Conservation (phyloP, 1,140 invertebrate genomes). For the Zaprionus ghesquierei region DNA sequence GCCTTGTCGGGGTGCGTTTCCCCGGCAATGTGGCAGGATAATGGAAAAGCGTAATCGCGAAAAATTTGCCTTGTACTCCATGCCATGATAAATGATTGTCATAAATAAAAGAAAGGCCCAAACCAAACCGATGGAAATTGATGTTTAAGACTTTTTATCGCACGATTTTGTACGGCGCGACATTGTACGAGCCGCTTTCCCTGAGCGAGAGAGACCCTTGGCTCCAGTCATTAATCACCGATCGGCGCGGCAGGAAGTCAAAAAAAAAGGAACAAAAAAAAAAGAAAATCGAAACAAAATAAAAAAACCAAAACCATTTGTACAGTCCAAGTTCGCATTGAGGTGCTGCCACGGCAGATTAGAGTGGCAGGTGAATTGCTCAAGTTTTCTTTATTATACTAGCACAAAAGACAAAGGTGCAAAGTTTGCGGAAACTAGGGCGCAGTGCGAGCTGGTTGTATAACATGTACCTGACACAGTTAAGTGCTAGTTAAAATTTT, state of each 20-base stretch:
- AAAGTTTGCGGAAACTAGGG: neutral
- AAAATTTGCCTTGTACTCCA: constrained; percentile 74
- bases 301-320: constrained; percentile 64
- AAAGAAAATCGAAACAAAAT: constrained; percentile 4
- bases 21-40: constrained; percentile 34
- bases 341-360: constrained; percentile 11
- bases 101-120: constrained; percentile 72
- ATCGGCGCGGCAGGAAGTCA: constrained; percentile 60
- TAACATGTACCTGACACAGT: neutral
- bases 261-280: constrained; percentile 5
- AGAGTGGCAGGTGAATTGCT: constrained; percentile 38
- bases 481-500: neutral
- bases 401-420: neutral
- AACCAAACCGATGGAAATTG: constrained; percentile 69
- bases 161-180: constrained; percentile 64
- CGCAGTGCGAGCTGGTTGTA: neutral
- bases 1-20: neutral
- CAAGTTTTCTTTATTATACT: constrained; percentile 58
- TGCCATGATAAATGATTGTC: constrained; percentile 77
- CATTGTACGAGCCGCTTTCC: constrained; percentile 30
- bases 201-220: constrained; percentile 11
- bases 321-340: constrained; percentile 33
- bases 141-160: constrained; percentile 81
- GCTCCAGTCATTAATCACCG: constrained; percentile 72
- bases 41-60: constrained; percentile 78